phyloP scores from a whole-genome alignment of 2,797 vertebrate species.

The Thamnophis elegans region DNA sequence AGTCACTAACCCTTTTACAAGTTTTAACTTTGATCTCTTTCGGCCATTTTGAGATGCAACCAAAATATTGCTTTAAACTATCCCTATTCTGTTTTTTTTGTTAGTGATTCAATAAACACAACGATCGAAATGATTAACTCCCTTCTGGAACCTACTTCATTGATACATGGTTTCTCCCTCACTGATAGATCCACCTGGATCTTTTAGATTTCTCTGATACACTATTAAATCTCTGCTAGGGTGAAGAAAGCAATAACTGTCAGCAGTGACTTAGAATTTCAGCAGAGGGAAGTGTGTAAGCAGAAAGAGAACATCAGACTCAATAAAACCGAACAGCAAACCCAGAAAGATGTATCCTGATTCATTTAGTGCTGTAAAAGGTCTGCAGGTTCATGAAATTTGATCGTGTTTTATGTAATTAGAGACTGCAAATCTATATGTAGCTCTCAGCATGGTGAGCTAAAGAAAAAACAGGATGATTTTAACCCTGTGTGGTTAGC shows the following conservation, averaged over 20 bases:
- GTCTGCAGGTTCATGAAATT: not conserved
- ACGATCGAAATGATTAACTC: not conserved
- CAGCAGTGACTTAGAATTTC: not conserved
- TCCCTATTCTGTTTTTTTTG: not conserved
- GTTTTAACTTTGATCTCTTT: not conserved
- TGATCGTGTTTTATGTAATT: not conserved
- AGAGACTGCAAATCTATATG: not conserved
- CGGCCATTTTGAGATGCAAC: not conserved
- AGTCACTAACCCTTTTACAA: not conserved
- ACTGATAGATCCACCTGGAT: not conserved
- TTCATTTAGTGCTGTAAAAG: not conserved
- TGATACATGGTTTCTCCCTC: not conserved
- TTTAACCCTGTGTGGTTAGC: not conserved
- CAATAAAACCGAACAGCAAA: not conserved
- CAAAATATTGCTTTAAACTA: not conserved
- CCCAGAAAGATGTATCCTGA: not conserved
- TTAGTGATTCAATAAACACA: not conserved
- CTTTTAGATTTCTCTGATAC: slow-evolving; percentile 25
- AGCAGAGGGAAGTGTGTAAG: not conserved
- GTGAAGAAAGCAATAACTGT: not conserved
- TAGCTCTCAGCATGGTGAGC: not conserved
- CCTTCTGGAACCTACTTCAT: not conserved
- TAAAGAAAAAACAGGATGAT: not conserved
- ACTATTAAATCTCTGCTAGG: slow-evolving; percentile 2
- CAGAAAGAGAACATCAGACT: not conserved